These are phyloP conservation scores for Drosophila diplacantha DNA, from an alignment of 2,888 invertebrate species.

Conservation along the genomic window DNA sequence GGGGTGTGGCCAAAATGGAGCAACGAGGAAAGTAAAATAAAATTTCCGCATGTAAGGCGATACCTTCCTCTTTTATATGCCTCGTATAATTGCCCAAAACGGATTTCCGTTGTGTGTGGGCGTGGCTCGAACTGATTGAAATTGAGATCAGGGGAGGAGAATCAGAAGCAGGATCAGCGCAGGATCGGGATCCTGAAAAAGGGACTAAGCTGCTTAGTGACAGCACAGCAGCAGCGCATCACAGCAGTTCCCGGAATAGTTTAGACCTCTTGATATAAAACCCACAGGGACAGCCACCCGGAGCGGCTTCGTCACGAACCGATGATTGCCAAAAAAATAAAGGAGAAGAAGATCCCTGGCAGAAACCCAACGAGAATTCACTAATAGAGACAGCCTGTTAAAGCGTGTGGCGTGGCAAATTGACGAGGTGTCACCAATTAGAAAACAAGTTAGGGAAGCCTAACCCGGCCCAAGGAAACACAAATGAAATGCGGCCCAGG, in stretches of 20 bases:
- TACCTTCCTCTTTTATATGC: conserved; percentile 42
- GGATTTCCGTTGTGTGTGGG: conserved; percentile 68
- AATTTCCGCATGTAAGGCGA: conserved; percentile 60
- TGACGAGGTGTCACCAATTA: conserved; percentile 76
- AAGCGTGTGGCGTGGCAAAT: conserved; percentile 69
- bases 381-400: conserved; percentile 65
- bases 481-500: conserved; percentile 10
- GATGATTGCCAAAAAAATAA: conserved; percentile 32
- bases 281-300: conserved; percentile 57
- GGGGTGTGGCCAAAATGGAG: conserved; percentile 54
- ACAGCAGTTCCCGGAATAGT: conserved; percentile 60
- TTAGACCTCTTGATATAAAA: conserved; percentile 66
- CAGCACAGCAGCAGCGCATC: conserved; percentile 24
- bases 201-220: conserved; percentile 42
- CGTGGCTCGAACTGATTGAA: conserved; percentile 63
- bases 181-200: conserved; percentile 15
- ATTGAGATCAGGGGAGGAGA: conserved; percentile 55
- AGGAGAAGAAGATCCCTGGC: neutral
- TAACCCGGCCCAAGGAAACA: conserved; percentile 3
- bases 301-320: conserved; percentile 46
- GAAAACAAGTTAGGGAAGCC: conserved; percentile 63
- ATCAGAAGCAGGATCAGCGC: conserved; percentile 17
- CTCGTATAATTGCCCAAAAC: conserved; percentile 61
- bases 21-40: conserved; percentile 42
- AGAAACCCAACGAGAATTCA: conserved; percentile 36